Conservation (phyloP, 1,140 invertebrate genomes). For the Caenorhabditis briggsae region DNA sequence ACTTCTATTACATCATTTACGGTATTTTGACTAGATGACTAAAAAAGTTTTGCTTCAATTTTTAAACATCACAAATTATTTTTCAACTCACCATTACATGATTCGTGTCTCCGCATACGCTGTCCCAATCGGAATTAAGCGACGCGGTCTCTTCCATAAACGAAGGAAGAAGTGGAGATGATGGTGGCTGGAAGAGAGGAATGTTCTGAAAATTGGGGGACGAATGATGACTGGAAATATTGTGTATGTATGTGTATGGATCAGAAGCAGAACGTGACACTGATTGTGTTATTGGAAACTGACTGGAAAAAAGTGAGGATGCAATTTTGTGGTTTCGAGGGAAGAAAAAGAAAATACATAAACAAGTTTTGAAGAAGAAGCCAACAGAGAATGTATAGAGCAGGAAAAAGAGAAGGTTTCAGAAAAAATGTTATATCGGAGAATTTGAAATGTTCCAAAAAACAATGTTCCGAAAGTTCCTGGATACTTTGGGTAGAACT, state of each 20-base stretch:
- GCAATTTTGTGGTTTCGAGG: conserved; percentile 25
- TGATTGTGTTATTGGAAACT: conserved; percentile 36
- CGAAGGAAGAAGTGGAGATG: conserved; percentile 47
- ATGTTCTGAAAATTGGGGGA: conserved; percentile 33
- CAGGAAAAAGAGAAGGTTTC: neutral
- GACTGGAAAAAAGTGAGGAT: conserved; percentile 1
- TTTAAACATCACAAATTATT: neutral
- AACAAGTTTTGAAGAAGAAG: neutral
- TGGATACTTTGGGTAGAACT: too few species aligned
- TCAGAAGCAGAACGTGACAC: conserved; percentile 31
- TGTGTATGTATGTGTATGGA: neutral
- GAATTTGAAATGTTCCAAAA: neutral
- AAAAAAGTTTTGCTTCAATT: neutral
- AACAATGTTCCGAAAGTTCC: too few species aligned
- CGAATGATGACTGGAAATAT: neutral
- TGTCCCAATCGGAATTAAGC: conserved; percentile 53
- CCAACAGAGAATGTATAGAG: neutral
- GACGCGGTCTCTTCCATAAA: conserved; percentile 52
- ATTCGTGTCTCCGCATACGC: conserved; percentile 44
- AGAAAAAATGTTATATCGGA: neutral
- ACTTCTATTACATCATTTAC: too few species aligned
- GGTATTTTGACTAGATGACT: too few species aligned
- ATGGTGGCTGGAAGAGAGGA: conserved; percentile 51
- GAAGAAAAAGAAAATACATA: neutral
- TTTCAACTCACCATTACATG: conserved; percentile 23